Conservation (phyloP, 2,797 vertebrate genomes). For the Huso huso region DNA sequence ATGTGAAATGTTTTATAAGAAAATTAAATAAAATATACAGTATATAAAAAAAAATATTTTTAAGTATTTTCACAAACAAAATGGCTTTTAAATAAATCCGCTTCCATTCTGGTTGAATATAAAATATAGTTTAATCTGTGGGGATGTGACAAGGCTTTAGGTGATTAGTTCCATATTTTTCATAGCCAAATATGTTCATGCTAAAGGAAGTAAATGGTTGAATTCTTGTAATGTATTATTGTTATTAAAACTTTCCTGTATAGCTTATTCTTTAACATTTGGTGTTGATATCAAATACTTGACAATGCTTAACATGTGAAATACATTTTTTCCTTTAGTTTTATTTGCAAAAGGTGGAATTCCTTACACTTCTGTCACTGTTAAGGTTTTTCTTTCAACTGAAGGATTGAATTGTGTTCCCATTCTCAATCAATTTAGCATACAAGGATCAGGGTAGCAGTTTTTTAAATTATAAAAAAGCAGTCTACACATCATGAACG, state of each 20-base stretch:
- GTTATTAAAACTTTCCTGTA: slow-evolving; percentile 87
- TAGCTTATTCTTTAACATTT: slow-evolving; percentile 94
- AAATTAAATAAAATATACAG: slow-evolving; percentile 64
- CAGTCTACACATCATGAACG: slow-evolving; percentile 52
- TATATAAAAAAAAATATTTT: slow-evolving; percentile 81
- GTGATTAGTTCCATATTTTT: slow-evolving; percentile 79
- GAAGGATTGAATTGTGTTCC: slow-evolving; percentile 34
- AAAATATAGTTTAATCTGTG: slow-evolving; percentile 59
- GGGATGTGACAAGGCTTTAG: slow-evolving; percentile 67
- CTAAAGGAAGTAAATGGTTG: slow-evolving; percentile 65
- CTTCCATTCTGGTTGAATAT: slow-evolving; percentile 86
- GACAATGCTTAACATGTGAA: slow-evolving; percentile 88
- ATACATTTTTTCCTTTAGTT: slow-evolving; percentile 81
- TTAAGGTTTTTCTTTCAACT: slow-evolving; percentile 29
- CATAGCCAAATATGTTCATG: slow-evolving; percentile 90
- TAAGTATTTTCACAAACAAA: slow-evolving; percentile 98
- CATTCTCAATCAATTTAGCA: slow-evolving; percentile 47
- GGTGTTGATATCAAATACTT: slow-evolving; percentile 92
- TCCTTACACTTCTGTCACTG: slow-evolving; percentile 44
- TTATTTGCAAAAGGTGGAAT: slow-evolving; percentile 60
- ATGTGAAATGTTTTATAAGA: slow-evolving; percentile 90
- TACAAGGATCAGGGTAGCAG: slow-evolving; percentile 45
- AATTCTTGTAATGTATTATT: slow-evolving; percentile 93
- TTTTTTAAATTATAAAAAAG: slow-evolving; percentile 38
- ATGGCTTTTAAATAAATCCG: slow-evolving; percentile 98